A percentile compares a stretch with the other conserved stretches of the same genome.
Conservation (phyloP, 2,113 vertebrate genomes). For the Geococcyx californianus region DNA sequence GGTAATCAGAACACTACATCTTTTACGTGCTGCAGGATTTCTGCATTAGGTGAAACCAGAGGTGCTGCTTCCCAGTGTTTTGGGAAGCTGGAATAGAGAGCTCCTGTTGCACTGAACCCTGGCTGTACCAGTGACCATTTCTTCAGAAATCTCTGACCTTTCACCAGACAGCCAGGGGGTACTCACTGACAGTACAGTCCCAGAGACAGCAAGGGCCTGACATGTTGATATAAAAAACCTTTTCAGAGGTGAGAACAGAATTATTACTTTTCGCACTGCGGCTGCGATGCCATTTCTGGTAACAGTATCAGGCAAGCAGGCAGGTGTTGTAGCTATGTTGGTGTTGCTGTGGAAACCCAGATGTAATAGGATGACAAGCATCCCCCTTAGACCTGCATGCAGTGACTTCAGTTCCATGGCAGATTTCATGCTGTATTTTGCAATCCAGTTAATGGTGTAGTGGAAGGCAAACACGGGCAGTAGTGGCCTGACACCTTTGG, state of each 20-base stretch:
- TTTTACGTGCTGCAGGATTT: not conserved
- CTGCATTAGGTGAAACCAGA: not conserved
- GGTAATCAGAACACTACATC: not conserved
- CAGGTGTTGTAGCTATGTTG: not conserved
- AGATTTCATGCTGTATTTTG: not conserved
- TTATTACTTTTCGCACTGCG: fast-evolving
- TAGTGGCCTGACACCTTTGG: not conserved
- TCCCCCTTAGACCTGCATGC: not conserved
- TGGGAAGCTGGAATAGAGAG: not conserved
- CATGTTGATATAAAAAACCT: not conserved
- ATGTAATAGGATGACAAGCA: not conserved
- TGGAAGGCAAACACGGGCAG: not conserved
- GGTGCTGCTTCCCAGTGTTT: not conserved
- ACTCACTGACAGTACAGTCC: not conserved
- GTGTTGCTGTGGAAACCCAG: fast-evolving
- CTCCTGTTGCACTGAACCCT: not conserved
- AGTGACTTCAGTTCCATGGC: not conserved
- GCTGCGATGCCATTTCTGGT: not conserved
- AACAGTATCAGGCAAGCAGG: not conserved
- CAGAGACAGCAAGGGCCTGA: not conserved
- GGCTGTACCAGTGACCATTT: not conserved
- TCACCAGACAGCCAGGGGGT: not conserved
- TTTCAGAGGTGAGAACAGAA: not conserved
- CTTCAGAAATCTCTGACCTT: not conserved
- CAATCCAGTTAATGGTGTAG: not conserved